Percentiles rank a stretch among this genome's conserved stretches.
Conservation (phyloP, 2,113 vertebrate genomes). For the Eira barbara region DNA sequence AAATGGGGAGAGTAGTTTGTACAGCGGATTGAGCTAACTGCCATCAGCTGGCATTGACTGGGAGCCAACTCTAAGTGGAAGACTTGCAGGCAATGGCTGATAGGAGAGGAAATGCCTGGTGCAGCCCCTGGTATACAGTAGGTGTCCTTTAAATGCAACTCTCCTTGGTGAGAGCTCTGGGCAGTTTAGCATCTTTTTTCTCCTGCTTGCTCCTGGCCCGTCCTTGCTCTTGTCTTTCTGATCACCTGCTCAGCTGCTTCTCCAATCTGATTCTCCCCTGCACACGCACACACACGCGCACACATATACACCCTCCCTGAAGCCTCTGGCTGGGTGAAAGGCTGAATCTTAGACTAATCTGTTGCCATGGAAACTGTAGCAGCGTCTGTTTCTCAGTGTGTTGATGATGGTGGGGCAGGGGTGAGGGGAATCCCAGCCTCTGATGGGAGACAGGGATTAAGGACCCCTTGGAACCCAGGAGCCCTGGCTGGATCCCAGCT, state of each 20-base stretch:
- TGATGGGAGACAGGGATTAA: neutral
- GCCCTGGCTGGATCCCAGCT: neutral
- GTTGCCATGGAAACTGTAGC: conserved; percentile 1
- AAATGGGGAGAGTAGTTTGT: neutral
- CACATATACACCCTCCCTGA: neutral
- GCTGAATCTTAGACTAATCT: neutral
- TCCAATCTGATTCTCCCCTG: neutral
- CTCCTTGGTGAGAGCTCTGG: neutral
- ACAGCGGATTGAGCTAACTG: neutral
- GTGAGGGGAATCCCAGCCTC: neutral
- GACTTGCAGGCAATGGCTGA: neutral
- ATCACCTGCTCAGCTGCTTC: neutral
- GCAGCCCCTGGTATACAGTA: neutral
- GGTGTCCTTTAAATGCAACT: neutral
- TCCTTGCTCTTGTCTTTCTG: neutral
- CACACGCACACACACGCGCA: neutral
- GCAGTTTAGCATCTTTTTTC: neutral
- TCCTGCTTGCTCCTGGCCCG: neutral
- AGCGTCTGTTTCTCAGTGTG: neutral
- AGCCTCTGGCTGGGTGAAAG: neutral
- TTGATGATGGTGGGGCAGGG: neutral
- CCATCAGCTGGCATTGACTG: neutral
- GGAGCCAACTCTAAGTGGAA: neutral
- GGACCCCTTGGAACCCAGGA: neutral
- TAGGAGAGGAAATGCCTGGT: neutral